Conservation (phyloP, 2,888 invertebrate genomes). For the Scaptomyza tumidula region DNA sequence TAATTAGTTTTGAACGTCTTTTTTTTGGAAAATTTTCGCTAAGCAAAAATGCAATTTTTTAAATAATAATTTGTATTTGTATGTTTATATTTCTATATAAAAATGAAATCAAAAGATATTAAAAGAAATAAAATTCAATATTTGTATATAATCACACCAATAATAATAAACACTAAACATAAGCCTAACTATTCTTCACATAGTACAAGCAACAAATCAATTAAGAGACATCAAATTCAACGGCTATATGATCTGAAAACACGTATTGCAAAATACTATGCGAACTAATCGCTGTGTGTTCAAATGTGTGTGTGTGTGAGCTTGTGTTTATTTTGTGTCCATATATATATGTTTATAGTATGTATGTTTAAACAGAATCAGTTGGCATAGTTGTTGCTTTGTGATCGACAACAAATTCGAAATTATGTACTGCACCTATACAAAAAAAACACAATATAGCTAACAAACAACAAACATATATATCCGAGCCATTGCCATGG, state of each 20-base stretch:
- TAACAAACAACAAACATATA: constrained; percentile 44
- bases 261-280: constrained; percentile 44
- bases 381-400: constrained; percentile 39
- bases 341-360: constrained; percentile 15
- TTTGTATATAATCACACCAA: constrained; percentile 73
- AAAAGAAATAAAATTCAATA: constrained; percentile 44
- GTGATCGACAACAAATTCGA: constrained; percentile 66
- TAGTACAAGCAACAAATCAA: constrained; percentile 47
- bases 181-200: constrained; percentile 55
- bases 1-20: constrained; percentile 36
- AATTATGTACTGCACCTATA: constrained; percentile 28
- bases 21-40: constrained; percentile 63
- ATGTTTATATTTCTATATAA: constrained; percentile 58
- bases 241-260: constrained; percentile 34
- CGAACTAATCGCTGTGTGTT: constrained; percentile 48
- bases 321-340: constrained; percentile 28
- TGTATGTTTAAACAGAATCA: constrained; percentile 45
- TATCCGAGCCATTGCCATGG: constrained; percentile 41
- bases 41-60: constrained; percentile 61
- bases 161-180: constrained; percentile 63
- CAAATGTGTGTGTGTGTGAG: constrained; percentile 16
- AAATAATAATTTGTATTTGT: constrained; percentile 48
- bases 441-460: constrained; percentile 31
- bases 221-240: constrained; percentile 58
- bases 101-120: constrained; percentile 20